phyloP scores from a whole-genome alignment of 2,113 vertebrate species.

The Podiceps cristatus region DNA sequence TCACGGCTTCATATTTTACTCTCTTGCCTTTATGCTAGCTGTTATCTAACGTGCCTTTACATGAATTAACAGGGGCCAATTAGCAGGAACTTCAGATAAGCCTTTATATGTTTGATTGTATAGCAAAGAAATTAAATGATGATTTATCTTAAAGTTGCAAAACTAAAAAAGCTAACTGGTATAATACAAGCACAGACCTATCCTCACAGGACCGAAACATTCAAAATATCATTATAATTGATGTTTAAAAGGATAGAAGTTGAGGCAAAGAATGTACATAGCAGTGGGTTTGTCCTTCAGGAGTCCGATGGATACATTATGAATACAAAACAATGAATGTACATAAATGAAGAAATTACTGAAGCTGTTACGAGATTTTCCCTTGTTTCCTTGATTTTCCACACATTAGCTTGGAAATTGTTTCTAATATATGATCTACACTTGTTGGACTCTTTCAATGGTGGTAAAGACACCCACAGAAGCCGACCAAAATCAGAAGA shows the following conservation, averaged over 20 bases:
- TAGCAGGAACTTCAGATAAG: slow-evolving; percentile 50
- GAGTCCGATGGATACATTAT: background rate
- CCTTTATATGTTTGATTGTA: slow-evolving; percentile 8
- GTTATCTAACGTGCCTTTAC: background rate
- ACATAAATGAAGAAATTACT: background rate
- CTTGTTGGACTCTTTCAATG: background rate
- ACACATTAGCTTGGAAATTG: background rate
- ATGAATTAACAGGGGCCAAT: slow-evolving; percentile 41
- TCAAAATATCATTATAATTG: slow-evolving; percentile 25
- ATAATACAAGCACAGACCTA: background rate
- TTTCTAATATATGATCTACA: background rate
- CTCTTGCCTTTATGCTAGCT: background rate
- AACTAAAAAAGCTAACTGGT: background rate
- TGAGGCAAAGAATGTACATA: background rate
- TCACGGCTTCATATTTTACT: slow-evolving; percentile 3
- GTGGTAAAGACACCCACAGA: background rate
- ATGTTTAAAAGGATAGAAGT: background rate
- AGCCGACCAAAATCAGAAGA: background rate
- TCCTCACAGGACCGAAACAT: background rate
- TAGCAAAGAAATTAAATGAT: slow-evolving; percentile 41
- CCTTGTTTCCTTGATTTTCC: background rate
- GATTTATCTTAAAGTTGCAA: slow-evolving; percentile 32
- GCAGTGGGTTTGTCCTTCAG: background rate
- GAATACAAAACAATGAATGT: background rate
- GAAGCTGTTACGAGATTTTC: background rate